Conservation (phyloP, 2,888 invertebrate genomes). For the Tortricodes alternella region DNA sequence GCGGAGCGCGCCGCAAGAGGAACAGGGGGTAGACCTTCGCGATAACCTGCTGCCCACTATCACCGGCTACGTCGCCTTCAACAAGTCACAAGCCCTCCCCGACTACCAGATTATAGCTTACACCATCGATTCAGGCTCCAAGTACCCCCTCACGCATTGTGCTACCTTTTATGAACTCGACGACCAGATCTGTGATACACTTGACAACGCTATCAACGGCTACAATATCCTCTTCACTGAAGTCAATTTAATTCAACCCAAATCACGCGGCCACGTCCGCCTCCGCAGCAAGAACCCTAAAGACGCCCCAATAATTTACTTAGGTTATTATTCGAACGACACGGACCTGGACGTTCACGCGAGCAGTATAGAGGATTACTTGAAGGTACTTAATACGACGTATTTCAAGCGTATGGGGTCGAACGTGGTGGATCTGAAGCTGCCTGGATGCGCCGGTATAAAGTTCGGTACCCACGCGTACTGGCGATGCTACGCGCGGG, state of each 20-base stretch:
- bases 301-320: slow-evolving; percentile 8
- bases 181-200: slow-evolving; percentile 12
- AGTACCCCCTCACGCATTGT: slow-evolving; percentile 4
- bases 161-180: slow-evolving; percentile 6
- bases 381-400: slow-evolving; percentile 13
- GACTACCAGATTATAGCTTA: slow-evolving; percentile 10
- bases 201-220: slow-evolving; percentile 1
- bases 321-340: slow-evolving; percentile 16
- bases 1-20: background rate
- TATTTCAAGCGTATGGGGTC: background rate
- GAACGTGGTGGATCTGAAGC: slow-evolving; percentile 57
- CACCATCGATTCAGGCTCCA: background rate
- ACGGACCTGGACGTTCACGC: slow-evolving; percentile 15
- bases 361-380: slow-evolving; percentile 11
- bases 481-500: slow-evolving; percentile 82
- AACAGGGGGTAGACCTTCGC: background rate
- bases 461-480: slow-evolving; percentile 64
- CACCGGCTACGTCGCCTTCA: slow-evolving; percentile 3
- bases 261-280: slow-evolving; percentile 23
- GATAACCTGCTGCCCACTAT: background rate
- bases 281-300: slow-evolving; percentile 12
- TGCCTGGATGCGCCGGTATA: slow-evolving; percentile 49
- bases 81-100: background rate
- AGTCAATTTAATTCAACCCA: slow-evolving; percentile 23
- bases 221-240: slow-evolving; percentile 15